Percentiles rank a stretch among this genome's conserved stretches.
Conservation (phyloP, 2,888 invertebrate species). For the Gerris lacustris region DNA sequence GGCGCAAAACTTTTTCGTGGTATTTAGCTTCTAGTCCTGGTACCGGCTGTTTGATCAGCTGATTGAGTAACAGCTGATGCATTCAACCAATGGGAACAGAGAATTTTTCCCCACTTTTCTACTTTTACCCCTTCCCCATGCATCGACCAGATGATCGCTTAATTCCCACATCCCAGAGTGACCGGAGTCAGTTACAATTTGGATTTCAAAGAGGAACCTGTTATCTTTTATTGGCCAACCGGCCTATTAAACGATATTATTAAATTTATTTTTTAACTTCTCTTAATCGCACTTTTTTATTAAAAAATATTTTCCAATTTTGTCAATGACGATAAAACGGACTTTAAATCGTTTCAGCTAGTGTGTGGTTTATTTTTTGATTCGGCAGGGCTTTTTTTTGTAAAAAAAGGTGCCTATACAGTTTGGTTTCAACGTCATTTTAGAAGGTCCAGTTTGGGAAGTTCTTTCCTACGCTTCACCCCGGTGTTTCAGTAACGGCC, state of each 20-base stretch:
- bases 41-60: too few relatives aligned
- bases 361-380: too few relatives aligned
- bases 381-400: too few relatives aligned
- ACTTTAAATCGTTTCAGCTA: background rate
- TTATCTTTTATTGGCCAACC: background rate
- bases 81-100: too few relatives aligned
- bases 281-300: too few relatives aligned
- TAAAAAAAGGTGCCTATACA: background rate
- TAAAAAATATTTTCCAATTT: too few relatives aligned
- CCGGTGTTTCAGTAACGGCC: constrained; percentile 23
- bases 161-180: background rate
- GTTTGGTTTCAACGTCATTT: background rate
- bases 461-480: background rate
- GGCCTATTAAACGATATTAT: background rate
- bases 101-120: too few relatives aligned
- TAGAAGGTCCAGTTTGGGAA: background rate
- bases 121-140: background rate
- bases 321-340: too few relatives aligned
- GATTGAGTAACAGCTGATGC: too few relatives aligned
- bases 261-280: too few relatives aligned
- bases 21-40: too few relatives aligned
- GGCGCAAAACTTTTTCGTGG: too few relatives aligned
- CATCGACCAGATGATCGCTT: background rate
- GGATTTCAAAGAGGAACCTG: background rate
- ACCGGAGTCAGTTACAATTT: background rate